Evolutionary conservation across 2,113 vertebrate genomes (phyloP).

Genomic region (Empidonax alnorum): DNA sequence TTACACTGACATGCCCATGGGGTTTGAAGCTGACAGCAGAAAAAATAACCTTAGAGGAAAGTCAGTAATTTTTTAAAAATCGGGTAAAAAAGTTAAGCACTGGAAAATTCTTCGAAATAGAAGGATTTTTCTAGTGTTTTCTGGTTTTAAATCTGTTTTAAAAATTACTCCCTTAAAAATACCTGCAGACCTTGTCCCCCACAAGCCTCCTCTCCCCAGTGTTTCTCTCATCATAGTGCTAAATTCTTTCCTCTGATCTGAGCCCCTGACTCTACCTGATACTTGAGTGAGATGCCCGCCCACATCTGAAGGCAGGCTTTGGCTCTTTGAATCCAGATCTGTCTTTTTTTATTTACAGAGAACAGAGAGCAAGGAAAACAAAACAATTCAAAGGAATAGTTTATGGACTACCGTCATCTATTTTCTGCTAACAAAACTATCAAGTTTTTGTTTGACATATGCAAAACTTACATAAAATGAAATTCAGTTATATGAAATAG

Average conservation of each 20-base stretch:
- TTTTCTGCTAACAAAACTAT: background rate
- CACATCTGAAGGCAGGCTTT: background rate
- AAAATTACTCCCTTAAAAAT: background rate
- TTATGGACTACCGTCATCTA: background rate
- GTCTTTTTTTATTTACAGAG: conserved; percentile 8
- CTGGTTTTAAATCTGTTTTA: background rate
- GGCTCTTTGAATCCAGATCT: background rate
- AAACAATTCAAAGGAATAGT: background rate
- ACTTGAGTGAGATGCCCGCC: background rate
- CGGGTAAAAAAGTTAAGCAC: background rate
- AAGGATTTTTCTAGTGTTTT: background rate
- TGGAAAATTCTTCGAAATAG: background rate
- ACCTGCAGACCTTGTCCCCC: background rate
- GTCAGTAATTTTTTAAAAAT: background rate
- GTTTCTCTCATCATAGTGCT: background rate
- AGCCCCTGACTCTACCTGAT: conserved; percentile 31
- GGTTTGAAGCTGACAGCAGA: background rate
- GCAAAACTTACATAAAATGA: background rate
- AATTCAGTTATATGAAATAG: background rate
- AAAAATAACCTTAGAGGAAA: background rate
- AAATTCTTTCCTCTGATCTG: background rate
- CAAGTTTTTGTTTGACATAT: background rate
- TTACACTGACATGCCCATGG: background rate
- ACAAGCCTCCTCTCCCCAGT: background rate
- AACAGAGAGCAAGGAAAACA: background rate